Conservation (phyloP, 2,888 invertebrate species). For the Luperina nickerlii region DNA sequence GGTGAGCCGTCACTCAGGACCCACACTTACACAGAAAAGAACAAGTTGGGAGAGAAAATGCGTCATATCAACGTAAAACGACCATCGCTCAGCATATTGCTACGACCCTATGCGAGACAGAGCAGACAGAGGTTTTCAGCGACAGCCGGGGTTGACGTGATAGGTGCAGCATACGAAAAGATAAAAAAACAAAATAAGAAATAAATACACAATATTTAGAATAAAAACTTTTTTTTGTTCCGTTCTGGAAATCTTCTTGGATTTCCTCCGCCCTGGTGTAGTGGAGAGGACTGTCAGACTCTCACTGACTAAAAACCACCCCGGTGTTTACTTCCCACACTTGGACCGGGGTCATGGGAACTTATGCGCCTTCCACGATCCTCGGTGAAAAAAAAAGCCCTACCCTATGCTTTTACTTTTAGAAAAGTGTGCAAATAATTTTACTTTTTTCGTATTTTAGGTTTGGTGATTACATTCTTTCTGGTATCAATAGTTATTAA, state of each 20-base stretch:
- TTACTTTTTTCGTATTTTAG: not conserved
- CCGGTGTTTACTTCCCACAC: too few relatives aligned
- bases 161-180: not conserved
- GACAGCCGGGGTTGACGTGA: too few relatives aligned
- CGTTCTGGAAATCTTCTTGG: not conserved
- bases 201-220: not conserved
- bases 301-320: too few relatives aligned
- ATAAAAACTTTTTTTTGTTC: not conserved
- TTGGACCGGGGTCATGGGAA: too few relatives aligned
- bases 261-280: too few relatives aligned
- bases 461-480: not conserved
- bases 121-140: not conserved
- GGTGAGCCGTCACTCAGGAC: too few relatives aligned
- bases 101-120: too few relatives aligned
- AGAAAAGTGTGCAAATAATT: not conserved
- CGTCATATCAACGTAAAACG: not conserved
- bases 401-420: not conserved
- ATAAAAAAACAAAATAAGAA: not conserved
- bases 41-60: not conserved
- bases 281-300: too few relatives aligned
- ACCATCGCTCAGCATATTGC: not conserved
- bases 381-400: too few relatives aligned
- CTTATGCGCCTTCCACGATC: too few relatives aligned
- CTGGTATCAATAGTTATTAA: not conserved
- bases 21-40: not conserved